Evolutionary conservation across 2,888 invertebrate genomes (phyloP).

Genomic region (Eupithecia tripunctaria): DNA sequence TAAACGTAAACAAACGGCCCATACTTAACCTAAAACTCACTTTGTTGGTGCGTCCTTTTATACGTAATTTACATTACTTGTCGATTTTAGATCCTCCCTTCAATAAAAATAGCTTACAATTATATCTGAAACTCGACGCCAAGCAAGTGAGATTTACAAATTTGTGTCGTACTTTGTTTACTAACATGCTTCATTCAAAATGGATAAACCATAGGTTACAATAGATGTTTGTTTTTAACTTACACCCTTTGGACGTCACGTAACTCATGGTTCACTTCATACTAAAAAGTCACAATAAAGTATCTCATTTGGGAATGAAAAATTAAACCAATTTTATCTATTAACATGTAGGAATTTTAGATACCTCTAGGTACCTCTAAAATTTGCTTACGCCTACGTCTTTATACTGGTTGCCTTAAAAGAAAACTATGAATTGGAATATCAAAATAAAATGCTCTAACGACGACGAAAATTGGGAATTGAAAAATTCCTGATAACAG

Average conservation of each 20-base stretch:
- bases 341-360: background rate
- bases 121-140: no score
- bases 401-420: background rate
- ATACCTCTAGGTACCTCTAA: background rate
- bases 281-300: background rate
- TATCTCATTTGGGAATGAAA: background rate
- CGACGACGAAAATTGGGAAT: background rate
- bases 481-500: conserved; percentile 6
- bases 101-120: no score
- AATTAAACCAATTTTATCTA: background rate
- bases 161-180: no score
- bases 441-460: background rate
- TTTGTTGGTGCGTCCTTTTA: no score
- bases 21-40: no score
- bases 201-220: no score
- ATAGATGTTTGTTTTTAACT: background rate
- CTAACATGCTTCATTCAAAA: no score
- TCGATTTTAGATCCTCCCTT: no score
- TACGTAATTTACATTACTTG: no score
- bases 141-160: no score
- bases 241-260: background rate
- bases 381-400: background rate
- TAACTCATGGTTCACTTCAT: no score
- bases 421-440: background rate
- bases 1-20: no score